Base-by-base conservation (phyloP, 2,888 invertebrate genomes). In the Rhingia rostrata region DNA sequence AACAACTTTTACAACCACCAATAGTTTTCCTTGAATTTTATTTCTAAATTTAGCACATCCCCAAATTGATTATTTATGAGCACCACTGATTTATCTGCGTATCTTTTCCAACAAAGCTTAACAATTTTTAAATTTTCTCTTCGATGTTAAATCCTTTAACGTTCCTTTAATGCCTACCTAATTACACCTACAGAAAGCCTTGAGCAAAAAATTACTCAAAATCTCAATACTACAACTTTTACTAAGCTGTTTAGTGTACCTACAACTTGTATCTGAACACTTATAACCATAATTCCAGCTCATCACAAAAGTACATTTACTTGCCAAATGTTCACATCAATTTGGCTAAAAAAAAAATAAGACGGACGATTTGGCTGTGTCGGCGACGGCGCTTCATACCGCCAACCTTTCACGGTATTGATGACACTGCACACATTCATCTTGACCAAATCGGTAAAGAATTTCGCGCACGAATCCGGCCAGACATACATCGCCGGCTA, bases 401-500 rank as follows among this genome's bases (percentile, higher is more conserved):
- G 35, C 22, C 60, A 63, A 12, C 45, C 64, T 37, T 33, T n/a
- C 56, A 33, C 35, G 39, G 63, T 41, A 64, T 54, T 53, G 66
- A 72, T 78, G 82, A 72, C 78, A 67, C 60, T 60, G 83, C 56
- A 58, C 53, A 58, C 53, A 79, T 83, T 69, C 73, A 74, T 83
- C 73, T 74, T 63, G 79, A 73, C 83, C 79, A 79, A 79, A 83
- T 69, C 58, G 79, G 83, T 39, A 69, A 83, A 79, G 79, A 83
- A 83, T 83, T 73, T 73, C 58, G 67, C 67, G 54, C 73, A 73
- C 63, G 63, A 83, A 58, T 73, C 53, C 39, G 45, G 49, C 66
- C 47, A 45, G 73, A 64, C 30, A n/a, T 4, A 4, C 9, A 64
- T 22, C 47, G 6, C 9, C 53, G 10, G 30, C 58, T 37, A 69